Conservation (phyloP, 2,888 invertebrate species). For the Unio pictorum region DNA sequence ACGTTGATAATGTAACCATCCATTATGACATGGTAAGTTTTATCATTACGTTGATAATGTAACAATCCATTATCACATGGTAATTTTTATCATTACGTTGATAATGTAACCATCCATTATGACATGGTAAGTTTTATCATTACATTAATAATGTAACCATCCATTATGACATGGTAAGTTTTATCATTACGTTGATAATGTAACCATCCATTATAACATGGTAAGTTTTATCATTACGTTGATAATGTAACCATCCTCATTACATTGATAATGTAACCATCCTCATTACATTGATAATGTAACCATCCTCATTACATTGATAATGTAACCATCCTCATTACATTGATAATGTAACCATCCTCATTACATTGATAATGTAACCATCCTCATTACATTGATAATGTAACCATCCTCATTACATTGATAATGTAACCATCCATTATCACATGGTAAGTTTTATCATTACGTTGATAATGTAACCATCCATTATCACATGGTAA, state of each 20-base stretch:
- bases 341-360: too few relatives aligned
- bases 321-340: constrained; percentile 33
- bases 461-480: too few relatives aligned
- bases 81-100: constrained; percentile 31
- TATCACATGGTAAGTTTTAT: constrained; percentile 65
- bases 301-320: too few relatives aligned
- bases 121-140: constrained; percentile 62
- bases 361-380: too few relatives aligned
- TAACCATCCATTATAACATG: constrained; percentile 62
- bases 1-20: constrained; percentile 29
- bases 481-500: constrained; percentile 67
- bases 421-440: constrained; percentile 36
- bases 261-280: constrained; percentile 26
- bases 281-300: constrained; percentile 4
- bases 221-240: constrained; percentile 39
- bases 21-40: constrained; percentile 65
- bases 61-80: constrained; percentile 64
- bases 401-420: too few relatives aligned
- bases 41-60: too few relatives aligned
- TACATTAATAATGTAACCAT: constrained; percentile 28
- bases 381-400: constrained; percentile 33
- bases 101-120: constrained; percentile 47
- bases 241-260: too few relatives aligned
- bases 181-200: too few relatives aligned
- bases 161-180: constrained; percentile 65